Percentiles rank a stretch among this genome's conserved stretches.
phyloP scores from a whole-genome alignment of 2,797 vertebrate genomes.

The Dryobates pubescens region DNA sequence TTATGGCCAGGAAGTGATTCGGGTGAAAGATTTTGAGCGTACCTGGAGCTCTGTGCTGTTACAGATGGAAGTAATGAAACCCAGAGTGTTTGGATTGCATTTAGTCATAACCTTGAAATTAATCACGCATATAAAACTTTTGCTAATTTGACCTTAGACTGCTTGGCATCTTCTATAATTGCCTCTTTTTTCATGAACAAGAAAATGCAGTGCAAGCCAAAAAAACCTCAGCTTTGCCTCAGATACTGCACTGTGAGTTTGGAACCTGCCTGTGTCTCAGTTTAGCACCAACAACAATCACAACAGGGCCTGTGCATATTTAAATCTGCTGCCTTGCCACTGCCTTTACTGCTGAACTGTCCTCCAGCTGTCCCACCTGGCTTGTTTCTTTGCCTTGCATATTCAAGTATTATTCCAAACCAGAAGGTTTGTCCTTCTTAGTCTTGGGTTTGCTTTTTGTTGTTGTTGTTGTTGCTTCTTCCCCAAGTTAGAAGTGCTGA shows the following conservation, averaged over 20 bases:
- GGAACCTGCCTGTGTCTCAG: neutral
- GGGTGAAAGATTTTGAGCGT: neutral
- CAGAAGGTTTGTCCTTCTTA: neutral
- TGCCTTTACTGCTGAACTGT: neutral
- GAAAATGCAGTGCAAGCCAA: neutral
- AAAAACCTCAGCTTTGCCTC: neutral
- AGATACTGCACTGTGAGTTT: rapidly evolving
- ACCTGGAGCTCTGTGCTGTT: neutral
- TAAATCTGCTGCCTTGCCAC: neutral
- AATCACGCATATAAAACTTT: neutral
- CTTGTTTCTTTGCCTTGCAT: neutral
- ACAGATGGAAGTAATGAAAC: conserved; percentile 27
- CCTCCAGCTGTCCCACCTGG: neutral
- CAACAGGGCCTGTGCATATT: rapidly evolving
- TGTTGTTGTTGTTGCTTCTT: neutral
- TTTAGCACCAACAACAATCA: neutral
- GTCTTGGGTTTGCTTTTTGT: too few species aligned
- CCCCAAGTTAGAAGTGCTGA: neutral
- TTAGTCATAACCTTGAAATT: neutral
- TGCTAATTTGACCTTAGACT: neutral
- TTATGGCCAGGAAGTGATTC: neutral
- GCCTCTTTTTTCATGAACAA: neutral
- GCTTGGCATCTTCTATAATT: neutral
- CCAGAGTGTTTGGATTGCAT: neutral
- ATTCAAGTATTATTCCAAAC: neutral